Conservation (phyloP, 2,888 invertebrate genomes). For the Laothoe populi region DNA sequence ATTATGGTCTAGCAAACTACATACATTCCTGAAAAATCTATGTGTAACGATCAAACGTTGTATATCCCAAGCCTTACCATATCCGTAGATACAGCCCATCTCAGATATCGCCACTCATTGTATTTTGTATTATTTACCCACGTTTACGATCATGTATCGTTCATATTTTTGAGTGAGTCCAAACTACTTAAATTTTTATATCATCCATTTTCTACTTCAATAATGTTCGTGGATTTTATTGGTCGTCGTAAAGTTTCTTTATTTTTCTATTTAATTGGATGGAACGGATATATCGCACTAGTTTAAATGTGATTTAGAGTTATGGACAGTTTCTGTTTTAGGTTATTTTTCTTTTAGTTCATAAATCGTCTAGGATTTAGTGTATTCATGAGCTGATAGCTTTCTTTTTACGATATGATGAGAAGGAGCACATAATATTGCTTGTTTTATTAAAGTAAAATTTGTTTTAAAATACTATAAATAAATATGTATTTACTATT, state of each 20-base stretch:
- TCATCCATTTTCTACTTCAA: constrained; percentile 72
- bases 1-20: too few relatives aligned
- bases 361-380: background rate
- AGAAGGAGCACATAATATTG: too few relatives aligned
- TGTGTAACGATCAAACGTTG: constrained; percentile 14
- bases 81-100: constrained; percentile 58
- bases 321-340: background rate
- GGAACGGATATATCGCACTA: constrained; percentile 30
- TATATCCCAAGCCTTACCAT: constrained; percentile 46
- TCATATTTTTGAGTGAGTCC: constrained; percentile 80
- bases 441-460: too few relatives aligned
- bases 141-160: constrained; percentile 75
- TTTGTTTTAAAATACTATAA: too few relatives aligned
- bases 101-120: constrained; percentile 81
- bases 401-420: background rate
- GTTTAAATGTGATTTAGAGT: constrained; percentile 4
- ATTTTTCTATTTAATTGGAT: constrained; percentile 69
- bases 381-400: background rate
- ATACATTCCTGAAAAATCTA: too few relatives aligned
- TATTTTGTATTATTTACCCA: constrained; percentile 84
- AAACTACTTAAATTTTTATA: constrained; percentile 82
- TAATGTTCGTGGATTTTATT: constrained; percentile 72
- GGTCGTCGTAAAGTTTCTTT: constrained; percentile 61
- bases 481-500: too few relatives aligned
- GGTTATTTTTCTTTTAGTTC: background rate